phyloP scores from a whole-genome alignment of 2,797 vertebrate species.

The Sciurus vulgaris region DNA sequence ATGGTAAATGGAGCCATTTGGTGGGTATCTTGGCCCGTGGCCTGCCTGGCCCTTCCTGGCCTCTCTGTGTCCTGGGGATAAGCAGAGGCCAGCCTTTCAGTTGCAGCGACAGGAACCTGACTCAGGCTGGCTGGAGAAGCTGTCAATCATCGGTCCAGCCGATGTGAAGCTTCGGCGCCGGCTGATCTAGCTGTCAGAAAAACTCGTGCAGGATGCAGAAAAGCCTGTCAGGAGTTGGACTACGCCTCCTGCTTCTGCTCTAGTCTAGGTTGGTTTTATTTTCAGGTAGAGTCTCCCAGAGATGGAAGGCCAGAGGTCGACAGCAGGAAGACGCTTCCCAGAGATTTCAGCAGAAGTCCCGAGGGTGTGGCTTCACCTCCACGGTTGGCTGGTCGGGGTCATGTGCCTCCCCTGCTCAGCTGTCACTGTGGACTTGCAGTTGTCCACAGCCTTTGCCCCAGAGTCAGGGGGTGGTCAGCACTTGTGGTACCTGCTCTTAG shows the following conservation, averaged over 20 bases:
- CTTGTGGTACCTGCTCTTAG: neutral
- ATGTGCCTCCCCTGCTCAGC: too few relatives aligned
- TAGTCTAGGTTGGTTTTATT: neutral
- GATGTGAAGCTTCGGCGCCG: neutral
- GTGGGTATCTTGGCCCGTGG: neutral
- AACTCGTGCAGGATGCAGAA: neutral
- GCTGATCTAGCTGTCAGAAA: neutral
- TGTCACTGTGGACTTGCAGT: fast-evolving
- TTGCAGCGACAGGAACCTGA: neutral
- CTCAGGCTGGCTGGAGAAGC: neutral
- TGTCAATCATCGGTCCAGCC: neutral
- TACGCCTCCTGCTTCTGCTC: neutral
- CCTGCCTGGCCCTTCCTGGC: neutral
- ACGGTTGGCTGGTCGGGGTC: neutral
- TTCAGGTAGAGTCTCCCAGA: neutral
- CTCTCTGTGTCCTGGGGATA: neutral
- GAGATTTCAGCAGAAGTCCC: too few relatives aligned
- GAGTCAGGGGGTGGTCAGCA: neutral
- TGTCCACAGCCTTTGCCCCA: neutral
- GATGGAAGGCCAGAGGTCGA: neutral
- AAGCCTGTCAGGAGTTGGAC: fast-evolving
- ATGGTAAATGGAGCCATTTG: neutral
- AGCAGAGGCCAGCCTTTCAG: neutral
- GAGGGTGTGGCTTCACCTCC: neutral
- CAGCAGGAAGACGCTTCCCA: neutral